phyloP scores from a whole-genome alignment of 1,140 invertebrate species.

The Drosophila lacertosa region DNA sequence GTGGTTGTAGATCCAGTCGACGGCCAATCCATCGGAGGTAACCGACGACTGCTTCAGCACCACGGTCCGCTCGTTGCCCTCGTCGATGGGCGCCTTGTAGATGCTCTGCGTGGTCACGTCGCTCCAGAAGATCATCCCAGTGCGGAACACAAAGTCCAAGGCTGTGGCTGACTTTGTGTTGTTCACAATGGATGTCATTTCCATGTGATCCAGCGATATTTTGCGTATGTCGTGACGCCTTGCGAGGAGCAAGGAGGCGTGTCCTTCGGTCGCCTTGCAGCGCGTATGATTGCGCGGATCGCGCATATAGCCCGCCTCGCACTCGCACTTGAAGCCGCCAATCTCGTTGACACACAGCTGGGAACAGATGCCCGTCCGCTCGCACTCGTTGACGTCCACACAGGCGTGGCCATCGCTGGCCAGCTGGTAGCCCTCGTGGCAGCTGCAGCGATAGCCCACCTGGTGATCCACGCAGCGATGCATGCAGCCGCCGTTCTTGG shows the following conservation, averaged over 20 bases:
- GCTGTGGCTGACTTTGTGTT: constrained; percentile 94
- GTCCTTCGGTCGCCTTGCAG: constrained; percentile 95
- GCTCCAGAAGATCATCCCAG: constrained; percentile 97
- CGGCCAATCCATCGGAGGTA: constrained; percentile 96
- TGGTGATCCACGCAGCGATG: constrained; percentile 92
- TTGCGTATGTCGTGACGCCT: constrained; percentile 94
- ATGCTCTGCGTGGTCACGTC: constrained; percentile 95
- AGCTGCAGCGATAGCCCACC: constrained; percentile 91
- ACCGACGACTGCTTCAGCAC: constrained; percentile 93
- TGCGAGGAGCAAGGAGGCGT: constrained; percentile 93
- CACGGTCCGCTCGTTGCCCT: constrained; percentile 92
- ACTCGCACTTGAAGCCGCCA: constrained; percentile 96
- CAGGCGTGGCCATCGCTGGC: constrained; percentile 89
- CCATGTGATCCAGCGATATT: constrained; percentile 93
- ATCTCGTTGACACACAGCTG: constrained; percentile 96
- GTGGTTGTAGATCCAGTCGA: constrained; percentile 98
- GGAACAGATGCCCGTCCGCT: constrained; percentile 94
- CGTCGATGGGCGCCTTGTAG: constrained; percentile 97
- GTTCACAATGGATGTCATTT: constrained; percentile 95
- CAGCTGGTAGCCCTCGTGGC: constrained; percentile 90
- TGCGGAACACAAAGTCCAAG: constrained; percentile 94
- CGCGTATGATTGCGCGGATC: constrained; percentile 92
- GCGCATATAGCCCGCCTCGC: constrained; percentile 92
- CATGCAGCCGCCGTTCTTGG: constrained; percentile 93
- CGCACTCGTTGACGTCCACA: constrained; percentile 97